Base-by-base conservation (phyloP, 2,888 invertebrate species). In the Drosophila nigritarsus region DNA sequence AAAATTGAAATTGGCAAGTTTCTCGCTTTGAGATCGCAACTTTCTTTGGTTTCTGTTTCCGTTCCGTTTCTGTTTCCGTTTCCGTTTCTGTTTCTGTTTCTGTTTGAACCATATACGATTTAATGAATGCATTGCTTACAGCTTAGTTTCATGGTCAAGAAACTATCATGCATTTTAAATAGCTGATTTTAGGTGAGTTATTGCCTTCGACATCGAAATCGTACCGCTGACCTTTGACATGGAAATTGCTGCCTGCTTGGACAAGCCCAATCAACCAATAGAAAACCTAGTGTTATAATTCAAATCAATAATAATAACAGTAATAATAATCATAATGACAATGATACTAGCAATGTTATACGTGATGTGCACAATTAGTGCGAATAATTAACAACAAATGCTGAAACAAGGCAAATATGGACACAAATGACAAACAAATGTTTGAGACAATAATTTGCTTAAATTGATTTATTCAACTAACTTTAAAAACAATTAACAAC, bases 101-200 rank as follows among this genome's bases (percentile, higher is more conserved):
- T 38, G 27, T 27, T 18, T 38, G 38, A 59, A 13, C 15, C 0
- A 29, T 42, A 42, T n/a, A 34, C 20, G 24, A 45, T 56, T 60
- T 54, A 30, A 65, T 40, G 18, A 50, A 2, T 42, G 15, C 11
- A 48, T 81, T 78, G 63, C 65, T 79, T 79, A 30, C 79, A 79
- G 79, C 60, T 42, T 38, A 53, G 79, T 42, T 65, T 68, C 49
- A 29, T 32, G 48, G 49, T 30, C 56, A 2, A 48, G 42, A 65
- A 70, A 55, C 55, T 51, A 55, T 49, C 66, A 75, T 67, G 82
- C 75, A 27, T 48, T 79, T 70, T 30, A 40, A 38, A 55, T 38
- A 61, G 29, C 63, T 67, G 60, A 53, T 29, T 34, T 13, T 38
- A 49, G 83, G 81, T 82, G 85, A 81, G 85, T 85, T 62, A 30